phyloP scores from a whole-genome alignment of 2,888 invertebrate species.

The Agapostemon virescens region DNA sequence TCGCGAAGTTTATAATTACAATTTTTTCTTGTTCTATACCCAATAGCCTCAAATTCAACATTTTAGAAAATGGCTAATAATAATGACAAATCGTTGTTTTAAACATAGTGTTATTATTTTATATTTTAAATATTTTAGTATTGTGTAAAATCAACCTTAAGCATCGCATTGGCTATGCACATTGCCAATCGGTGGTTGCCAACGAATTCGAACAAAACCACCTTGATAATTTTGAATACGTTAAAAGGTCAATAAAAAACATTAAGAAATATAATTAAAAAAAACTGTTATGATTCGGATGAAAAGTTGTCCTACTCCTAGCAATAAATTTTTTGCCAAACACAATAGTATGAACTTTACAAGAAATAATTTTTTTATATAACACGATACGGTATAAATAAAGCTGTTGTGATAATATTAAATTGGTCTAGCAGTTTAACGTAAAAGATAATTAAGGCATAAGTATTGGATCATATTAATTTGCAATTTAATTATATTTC shows the following conservation, averaged over 20 bases:
- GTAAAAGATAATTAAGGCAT: no score
- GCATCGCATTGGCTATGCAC: neutral
- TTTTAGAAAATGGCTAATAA: neutral
- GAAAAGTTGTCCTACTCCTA: no score
- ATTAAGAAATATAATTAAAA: neutral
- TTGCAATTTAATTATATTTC: no score
- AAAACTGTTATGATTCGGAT: no score
- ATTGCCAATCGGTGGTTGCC: no score
- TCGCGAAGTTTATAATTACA: neutral
- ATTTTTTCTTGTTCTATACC: neutral
- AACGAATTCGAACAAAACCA: neutral
- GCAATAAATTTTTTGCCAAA: no score
- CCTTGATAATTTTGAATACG: neutral
- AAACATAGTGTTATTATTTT: neutral
- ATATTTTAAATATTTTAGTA: conserved; percentile 24
- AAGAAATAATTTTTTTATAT: no score
- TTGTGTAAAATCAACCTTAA: neutral
- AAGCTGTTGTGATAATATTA: no score
- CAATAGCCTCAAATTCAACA: neutral
- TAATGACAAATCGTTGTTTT: neutral
- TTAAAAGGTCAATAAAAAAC: neutral
- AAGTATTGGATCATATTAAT: no score
- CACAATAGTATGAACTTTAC: no score
- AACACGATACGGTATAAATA: no score
- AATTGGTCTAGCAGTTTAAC: no score